A percentile compares a stretch with the other conserved stretches of the same genome.
Evolutionary conservation across 2,888 invertebrate genomes (phyloP).

Genomic region (Capitulum mitella): DNA sequence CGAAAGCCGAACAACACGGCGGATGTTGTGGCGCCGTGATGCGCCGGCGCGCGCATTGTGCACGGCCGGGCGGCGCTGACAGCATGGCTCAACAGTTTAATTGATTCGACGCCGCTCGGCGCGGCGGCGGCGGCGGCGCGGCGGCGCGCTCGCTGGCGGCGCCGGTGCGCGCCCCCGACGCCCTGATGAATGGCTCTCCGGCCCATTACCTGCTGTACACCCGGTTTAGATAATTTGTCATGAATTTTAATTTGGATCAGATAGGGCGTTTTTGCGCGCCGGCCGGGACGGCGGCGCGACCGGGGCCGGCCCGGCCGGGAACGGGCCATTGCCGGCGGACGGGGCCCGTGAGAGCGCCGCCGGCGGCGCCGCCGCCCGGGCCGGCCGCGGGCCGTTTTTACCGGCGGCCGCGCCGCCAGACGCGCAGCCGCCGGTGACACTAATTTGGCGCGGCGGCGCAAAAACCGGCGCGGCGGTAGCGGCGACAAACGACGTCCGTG

Average conservation of each 20-base stretch:
- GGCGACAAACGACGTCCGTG: neutral
- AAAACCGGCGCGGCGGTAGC: neutral
- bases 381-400: neutral
- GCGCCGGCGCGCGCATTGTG: neutral
- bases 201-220: constrained; percentile 4
- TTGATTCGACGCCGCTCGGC: neutral
- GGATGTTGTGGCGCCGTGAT: neutral
- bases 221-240: neutral
- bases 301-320: too few species aligned
- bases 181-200: constrained; percentile 10
- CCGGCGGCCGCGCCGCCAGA: neutral
- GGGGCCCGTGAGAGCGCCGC: neutral
- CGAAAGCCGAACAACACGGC: neutral
- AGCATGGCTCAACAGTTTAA: constrained; percentile 20
- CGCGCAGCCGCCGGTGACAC: neutral
- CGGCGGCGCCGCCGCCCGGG: neutral
- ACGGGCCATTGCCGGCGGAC: too few species aligned
- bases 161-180: neutral
- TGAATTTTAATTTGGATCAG: constrained; percentile 22
- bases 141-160: neutral
- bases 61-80: neutral
- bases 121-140: too few species aligned
- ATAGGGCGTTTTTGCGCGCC: neutral
- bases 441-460: constrained; percentile 3
- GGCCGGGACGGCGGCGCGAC: neutral